Evolutionary conservation across 2,888 invertebrate species (phyloP).

Genomic region (Selenia dentaria): DNA sequence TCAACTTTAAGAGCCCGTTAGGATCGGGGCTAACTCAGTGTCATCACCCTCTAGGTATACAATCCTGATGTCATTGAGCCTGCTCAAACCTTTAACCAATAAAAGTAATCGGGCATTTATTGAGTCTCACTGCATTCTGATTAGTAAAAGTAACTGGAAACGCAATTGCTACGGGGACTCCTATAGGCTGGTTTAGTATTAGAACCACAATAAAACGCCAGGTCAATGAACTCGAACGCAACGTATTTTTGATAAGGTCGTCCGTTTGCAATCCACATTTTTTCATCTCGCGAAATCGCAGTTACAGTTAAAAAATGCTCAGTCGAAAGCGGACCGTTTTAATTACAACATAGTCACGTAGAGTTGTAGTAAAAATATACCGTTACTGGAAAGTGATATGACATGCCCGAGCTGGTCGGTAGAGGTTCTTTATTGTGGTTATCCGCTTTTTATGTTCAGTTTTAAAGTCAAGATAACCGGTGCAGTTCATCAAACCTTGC

Average conservation of each 20-base stretch:
- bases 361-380: slow-evolving; percentile 67
- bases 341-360: slow-evolving; percentile 77
- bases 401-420: slow-evolving; percentile 46
- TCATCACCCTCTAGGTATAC: slow-evolving; percentile 40
- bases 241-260: slow-evolving; percentile 74
- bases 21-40: slow-evolving; percentile 12
- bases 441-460: slow-evolving; percentile 32
- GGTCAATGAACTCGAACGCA: slow-evolving; percentile 57
- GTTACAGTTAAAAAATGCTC: slow-evolving; percentile 70
- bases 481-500: slow-evolving; percentile 39
- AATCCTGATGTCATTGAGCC: slow-evolving; percentile 23
- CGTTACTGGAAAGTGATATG: slow-evolving; percentile 78
- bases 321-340: slow-evolving; percentile 73
- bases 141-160: slow-evolving; percentile 32
- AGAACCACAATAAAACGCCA: slow-evolving; percentile 47
- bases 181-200: slow-evolving; percentile 33
- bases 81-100: slow-evolving; percentile 36
- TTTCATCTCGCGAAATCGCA: slow-evolving; percentile 57
- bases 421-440: slow-evolving; percentile 40
- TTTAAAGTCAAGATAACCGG: slow-evolving; percentile 31
- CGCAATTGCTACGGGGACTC: slow-evolving; percentile 32
- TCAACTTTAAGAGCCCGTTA: slow-evolving; percentile 15
- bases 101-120: slow-evolving; percentile 39
- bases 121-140: slow-evolving; percentile 36
- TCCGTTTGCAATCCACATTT: slow-evolving; percentile 64